Percentiles rank a stretch among this genome's conserved stretches.
These are phyloP conservation scores for Phymastichus coffea DNA, from an alignment of 1,140 invertebrate species.

Conservation along the genomic window DNA sequence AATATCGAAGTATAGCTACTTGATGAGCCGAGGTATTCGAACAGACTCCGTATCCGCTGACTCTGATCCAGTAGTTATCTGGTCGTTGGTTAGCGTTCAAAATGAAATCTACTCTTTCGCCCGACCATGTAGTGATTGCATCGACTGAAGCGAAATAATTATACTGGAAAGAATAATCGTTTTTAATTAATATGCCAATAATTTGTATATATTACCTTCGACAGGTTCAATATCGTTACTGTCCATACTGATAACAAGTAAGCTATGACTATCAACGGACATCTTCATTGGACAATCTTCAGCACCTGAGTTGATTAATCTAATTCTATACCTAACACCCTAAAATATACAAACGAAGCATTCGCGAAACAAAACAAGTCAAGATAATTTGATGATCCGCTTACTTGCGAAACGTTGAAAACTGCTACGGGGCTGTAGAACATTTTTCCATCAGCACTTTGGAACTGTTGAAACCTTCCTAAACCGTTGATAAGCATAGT, in stretches of 20 bases:
- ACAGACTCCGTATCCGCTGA: constrained; percentile 73
- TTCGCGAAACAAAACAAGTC: too few relatives aligned
- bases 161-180: not conserved
- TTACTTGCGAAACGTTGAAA: constrained; percentile 63
- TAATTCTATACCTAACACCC: constrained; percentile 61
- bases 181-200: too few relatives aligned
- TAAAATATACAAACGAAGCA: too few relatives aligned
- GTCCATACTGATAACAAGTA: constrained; percentile 77
- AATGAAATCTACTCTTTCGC: constrained; percentile 2
- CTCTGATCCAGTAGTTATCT: constrained; percentile 8
- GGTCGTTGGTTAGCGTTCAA: not conserved
- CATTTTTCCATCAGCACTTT: not conserved
- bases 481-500: constrained; percentile 77
- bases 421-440: constrained; percentile 51
- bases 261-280: constrained; percentile 79
- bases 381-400: too few relatives aligned
- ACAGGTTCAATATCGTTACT: constrained; percentile 75
- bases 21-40: constrained; percentile 64
- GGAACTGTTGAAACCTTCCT: constrained; percentile 57
- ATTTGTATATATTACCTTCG: constrained; percentile 61
- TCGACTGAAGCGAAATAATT: not conserved
- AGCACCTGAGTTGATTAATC: constrained; percentile 85
- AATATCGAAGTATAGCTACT: constrained; percentile 79
- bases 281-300: constrained; percentile 85
- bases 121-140: not conserved